These are phyloP conservation scores for Muricea muricata DNA, from an alignment of 92 coral and sea anemone genomes.

Conservation along the genomic window DNA sequence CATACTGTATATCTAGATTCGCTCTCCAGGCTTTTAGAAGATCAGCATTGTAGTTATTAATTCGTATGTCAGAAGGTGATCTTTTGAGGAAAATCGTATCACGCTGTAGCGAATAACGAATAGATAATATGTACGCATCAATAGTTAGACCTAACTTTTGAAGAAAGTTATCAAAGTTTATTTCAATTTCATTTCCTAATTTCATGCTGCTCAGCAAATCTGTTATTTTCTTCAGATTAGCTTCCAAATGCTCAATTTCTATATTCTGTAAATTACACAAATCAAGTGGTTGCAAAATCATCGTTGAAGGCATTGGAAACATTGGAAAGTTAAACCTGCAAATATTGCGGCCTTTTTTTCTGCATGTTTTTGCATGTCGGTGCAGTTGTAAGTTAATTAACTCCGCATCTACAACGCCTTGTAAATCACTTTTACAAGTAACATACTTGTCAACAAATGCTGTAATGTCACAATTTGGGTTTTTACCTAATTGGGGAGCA, in stretches of 20 bases:
- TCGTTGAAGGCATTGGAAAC: no score
- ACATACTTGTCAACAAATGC: no score
- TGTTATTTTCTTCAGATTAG: background rate
- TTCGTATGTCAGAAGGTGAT: slow-evolving; percentile 44
- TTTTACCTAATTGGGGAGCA: no score
- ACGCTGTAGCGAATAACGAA: slow-evolving; percentile 50
- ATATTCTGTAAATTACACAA: background rate
- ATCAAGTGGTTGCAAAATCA: no score
- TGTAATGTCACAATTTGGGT: no score
- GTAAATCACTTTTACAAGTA: no score
- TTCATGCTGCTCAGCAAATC: background rate
- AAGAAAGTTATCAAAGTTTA: background rate
- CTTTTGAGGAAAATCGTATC: slow-evolving; percentile 56
- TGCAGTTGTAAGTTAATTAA: no score
- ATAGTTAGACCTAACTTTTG: background rate
- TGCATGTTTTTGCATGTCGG: no score
- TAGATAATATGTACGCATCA: slow-evolving; percentile 24
- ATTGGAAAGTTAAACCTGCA: no score
- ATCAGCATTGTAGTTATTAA: slow-evolving; percentile 54
- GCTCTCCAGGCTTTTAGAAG: slow-evolving; percentile 70
- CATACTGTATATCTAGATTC: slow-evolving; percentile 74
- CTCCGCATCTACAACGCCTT: no score
- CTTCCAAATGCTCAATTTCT: background rate
- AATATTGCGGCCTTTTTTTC: no score
- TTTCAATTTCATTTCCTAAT: background rate